A percentile compares a stretch with the other conserved stretches of the same genome.
Evolutionary conservation across 2,888 invertebrate species (phyloP).

Genomic region (Pristionchus exspectatus): DNA sequence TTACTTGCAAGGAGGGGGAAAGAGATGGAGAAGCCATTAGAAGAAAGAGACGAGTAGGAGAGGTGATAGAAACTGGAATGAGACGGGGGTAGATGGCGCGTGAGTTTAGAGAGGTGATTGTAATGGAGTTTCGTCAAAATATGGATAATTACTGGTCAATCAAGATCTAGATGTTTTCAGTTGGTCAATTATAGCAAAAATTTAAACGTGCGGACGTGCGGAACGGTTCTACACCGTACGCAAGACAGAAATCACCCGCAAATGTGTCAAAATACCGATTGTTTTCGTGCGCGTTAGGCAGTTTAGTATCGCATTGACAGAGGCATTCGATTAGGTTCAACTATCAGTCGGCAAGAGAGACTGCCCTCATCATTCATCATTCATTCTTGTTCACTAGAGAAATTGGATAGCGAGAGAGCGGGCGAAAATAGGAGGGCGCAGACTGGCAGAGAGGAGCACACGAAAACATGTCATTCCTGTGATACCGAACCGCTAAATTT

Average conservation of each 20-base stretch:
- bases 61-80: constrained; percentile 43
- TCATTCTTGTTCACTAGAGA: background rate
- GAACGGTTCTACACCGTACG: background rate
- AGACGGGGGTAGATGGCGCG: background rate
- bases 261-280: background rate
- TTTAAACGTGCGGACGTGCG: too few species aligned
- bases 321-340: background rate
- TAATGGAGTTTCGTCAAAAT: background rate
- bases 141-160: too few species aligned
- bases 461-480: background rate
- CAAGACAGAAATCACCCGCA: background rate
- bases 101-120: constrained; percentile 22
- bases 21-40: constrained; percentile 11
- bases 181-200: background rate
- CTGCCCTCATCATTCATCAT: background rate
- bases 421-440: background rate
- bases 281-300: background rate
- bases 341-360: background rate
- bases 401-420: background rate
- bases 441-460: background rate
- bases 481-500: background rate
- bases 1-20: background rate
- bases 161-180: background rate
- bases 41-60: background rate
- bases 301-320: background rate